Base-by-base conservation (phyloP, 2,888 invertebrate species). In the Pyrrhosoma nymphula region DNA sequence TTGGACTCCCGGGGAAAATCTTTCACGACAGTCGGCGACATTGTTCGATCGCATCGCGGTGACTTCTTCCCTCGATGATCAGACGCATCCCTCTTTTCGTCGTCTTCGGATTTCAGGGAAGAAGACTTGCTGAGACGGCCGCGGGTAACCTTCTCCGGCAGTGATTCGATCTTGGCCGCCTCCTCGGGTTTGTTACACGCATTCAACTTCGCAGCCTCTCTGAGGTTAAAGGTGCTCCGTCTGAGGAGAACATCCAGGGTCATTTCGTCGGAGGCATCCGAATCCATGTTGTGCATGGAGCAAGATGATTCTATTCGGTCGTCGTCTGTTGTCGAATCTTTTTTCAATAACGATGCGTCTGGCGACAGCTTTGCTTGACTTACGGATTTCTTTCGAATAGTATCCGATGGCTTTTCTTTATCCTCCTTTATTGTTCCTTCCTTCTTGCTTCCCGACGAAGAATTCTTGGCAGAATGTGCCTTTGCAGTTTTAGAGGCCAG, bases 181-280 rank as follows among this genome's bases (percentile, higher is more conserved):
- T 93, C 93, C 39, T 63, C 47, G 26, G 69, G 23, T 39, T 82
- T 82, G 30, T 35, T 30, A 16, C 69, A 69, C 26, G 69, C 69
- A 26, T n/a, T 47, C 16, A 47, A 39, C 75, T 63, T 69, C 10
- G n/a, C n/a, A n/a, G 89, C 89, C 93, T 93, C 63, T 35, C 69
- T 93, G 26, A 93, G 39, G 35, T 93, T 93, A 69, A n/a, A 93
- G 35, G 93, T 93, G 47, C 93, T 93, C 26, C 93, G 96, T 95
- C 96, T 96, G 35, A 96, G 95, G 8, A 96, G 95, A 88, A 96
- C 96, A 90, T 96, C 97, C 8, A 96, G 95, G 14, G 96, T 96
- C 88, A 96, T 96, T 47, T 96, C 96, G 82, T 96, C 96, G 35
- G 96, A 96, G 23, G 96, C 96, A 10, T 96, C 96, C 4, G 96